phyloP scores from a whole-genome alignment of 1,140 invertebrate species.

The Conus ventricosus region DNA sequence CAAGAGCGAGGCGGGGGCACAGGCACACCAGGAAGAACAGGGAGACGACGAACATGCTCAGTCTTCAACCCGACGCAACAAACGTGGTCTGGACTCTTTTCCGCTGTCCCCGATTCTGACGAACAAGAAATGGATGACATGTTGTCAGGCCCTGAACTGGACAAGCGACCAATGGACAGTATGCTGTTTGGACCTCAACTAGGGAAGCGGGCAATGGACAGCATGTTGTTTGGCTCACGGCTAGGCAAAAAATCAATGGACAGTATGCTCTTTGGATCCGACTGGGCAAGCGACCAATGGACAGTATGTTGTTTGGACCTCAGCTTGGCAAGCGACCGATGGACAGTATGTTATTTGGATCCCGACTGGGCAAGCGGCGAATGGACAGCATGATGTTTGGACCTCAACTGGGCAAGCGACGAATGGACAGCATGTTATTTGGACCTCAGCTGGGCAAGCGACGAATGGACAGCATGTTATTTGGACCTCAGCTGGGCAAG shows the following conservation, averaged over 20 bases:
- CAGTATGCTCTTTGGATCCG: slow-evolving; percentile 17
- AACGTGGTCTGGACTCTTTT: slow-evolving; percentile 1
- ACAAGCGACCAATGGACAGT: no score
- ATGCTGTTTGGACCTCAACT: no score
- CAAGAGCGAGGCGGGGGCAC: no score
- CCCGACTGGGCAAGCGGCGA: slow-evolving; percentile 26
- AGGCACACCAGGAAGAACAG: slow-evolving; percentile 1
- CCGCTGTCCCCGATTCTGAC: slow-evolving; percentile 3
- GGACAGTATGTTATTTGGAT: slow-evolving; percentile 12
- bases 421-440: slow-evolving; percentile 15
- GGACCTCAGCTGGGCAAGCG: slow-evolving; percentile 7
- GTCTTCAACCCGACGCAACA: slow-evolving; percentile 14
- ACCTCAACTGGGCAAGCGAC: slow-evolving; percentile 27
- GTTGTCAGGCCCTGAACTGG: no score
- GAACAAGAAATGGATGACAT: background rate
- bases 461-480: background rate
- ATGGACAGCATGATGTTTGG: slow-evolving; percentile 29
- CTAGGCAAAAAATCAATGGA: background rate
- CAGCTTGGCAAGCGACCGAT: slow-evolving; percentile 23
- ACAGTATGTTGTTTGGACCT: background rate
- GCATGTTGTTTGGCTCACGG: no score
- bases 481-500: slow-evolving; percentile 8
- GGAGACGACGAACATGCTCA: background rate
- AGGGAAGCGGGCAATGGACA: no score
- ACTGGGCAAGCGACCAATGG: slow-evolving; percentile 24